phyloP scores from a whole-genome alignment of 92 coral and sea anemone genomes.

The Micromussa lordhowensis region DNA sequence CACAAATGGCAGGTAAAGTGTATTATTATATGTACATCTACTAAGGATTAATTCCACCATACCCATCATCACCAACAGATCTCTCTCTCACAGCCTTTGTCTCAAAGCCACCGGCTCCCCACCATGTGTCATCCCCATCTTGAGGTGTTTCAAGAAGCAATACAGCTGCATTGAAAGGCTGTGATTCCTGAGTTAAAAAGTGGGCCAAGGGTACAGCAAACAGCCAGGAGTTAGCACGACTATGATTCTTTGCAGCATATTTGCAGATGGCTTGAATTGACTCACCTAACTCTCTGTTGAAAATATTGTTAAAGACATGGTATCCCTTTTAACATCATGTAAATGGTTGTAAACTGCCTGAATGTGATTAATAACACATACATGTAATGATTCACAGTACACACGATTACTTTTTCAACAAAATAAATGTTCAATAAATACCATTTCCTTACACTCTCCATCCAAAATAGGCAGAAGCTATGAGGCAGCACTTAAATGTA shows the following conservation, averaged over 20 bases:
- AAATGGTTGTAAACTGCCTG: no score
- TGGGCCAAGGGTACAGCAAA: constrained; percentile 83
- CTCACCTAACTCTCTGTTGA: constrained; percentile 53
- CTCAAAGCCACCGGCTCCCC: constrained; percentile 77
- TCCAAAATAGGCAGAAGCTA: no score
- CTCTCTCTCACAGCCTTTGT: constrained; percentile 28
- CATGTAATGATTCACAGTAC: no score
- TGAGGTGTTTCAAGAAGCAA: constrained; percentile 50
- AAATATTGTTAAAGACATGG: background rate
- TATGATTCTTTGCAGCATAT: constrained; percentile 16
- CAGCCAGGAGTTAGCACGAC: constrained; percentile 64
- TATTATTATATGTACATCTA: no score
- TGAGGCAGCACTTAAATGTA: no score
- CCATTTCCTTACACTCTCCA: no score
- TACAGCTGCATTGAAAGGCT: constrained; percentile 55
- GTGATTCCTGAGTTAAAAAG: constrained; percentile 65
- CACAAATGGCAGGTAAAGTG: no score
- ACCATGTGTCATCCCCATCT: constrained; percentile 40
- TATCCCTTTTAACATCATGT: no score
- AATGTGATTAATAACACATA: no score
- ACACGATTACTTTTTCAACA: no score
- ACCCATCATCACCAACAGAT: background rate
- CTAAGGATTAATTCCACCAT: background rate
- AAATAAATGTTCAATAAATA: no score
- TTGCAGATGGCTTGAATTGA: constrained; percentile 57